Percentiles rank a stretch among this genome's conserved stretches.
Conservation (phyloP, 64 coral and sea anemone genomes). For the Dendrophyllia cribrosa region DNA sequence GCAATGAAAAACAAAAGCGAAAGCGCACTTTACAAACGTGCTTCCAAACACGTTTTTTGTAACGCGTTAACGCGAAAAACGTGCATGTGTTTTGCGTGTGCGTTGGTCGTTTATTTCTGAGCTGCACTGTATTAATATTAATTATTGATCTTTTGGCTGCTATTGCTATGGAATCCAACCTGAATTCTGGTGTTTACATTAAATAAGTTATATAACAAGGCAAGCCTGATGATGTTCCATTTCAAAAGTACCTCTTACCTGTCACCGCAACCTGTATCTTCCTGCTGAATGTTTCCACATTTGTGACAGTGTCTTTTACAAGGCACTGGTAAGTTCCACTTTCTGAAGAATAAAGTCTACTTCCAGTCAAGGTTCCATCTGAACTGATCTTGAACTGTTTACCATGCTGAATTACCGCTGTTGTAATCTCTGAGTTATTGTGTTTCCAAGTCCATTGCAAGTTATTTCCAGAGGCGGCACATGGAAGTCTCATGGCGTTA, state of each 20-base stretch:
- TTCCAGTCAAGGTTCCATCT: neutral
- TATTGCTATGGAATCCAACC: too few species aligned
- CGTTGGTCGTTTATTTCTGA: too few species aligned
- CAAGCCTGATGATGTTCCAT: neutral
- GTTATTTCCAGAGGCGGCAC: neutral
- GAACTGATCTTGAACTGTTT: neutral
- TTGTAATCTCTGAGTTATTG: neutral
- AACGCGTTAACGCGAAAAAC: too few species aligned
- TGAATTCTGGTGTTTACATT: too few species aligned
- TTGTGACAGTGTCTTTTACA: slow-evolving; percentile 7
- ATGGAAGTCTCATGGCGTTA: neutral
- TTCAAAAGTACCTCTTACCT: slow-evolving; percentile 22
- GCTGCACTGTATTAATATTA: too few species aligned
- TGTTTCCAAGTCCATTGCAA: neutral
- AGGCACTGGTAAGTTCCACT: slow-evolving; percentile 71
- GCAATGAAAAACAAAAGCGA: too few species aligned
- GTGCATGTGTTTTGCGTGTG: too few species aligned
- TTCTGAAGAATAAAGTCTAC: neutral
- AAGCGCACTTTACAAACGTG: too few species aligned
- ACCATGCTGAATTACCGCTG: neutral
- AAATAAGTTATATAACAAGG: too few species aligned
- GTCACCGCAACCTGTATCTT: slow-evolving; percentile 65
- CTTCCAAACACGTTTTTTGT: too few species aligned
- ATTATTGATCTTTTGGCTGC: too few species aligned
- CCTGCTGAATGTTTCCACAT: slow-evolving; percentile 17